Conservation (phyloP, 2,888 invertebrate species). For the Nesidiocoris tenuis region DNA sequence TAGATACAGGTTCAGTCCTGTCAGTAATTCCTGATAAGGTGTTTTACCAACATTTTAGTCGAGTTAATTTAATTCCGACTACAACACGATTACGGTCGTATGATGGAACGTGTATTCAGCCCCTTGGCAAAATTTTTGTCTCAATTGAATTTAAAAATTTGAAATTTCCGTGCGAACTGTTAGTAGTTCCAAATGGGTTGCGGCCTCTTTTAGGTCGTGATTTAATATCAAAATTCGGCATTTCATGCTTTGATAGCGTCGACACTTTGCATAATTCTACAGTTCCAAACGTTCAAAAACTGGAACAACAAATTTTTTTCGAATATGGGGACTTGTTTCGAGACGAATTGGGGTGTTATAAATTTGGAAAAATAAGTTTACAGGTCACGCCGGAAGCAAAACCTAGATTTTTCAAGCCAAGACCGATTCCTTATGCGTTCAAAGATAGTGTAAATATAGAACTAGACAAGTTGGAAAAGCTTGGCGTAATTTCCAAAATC, state of each 20-base stretch:
- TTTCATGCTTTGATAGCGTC: neutral
- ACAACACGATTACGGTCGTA: neutral
- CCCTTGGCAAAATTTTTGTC: neutral
- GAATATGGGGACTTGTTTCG: constrained; percentile 11
- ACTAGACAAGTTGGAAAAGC: constrained; percentile 39
- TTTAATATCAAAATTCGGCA: constrained; percentile 1
- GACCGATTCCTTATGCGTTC: constrained; percentile 41
- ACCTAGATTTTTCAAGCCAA: constrained; percentile 44
- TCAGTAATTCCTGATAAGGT: constrained; percentile 22
- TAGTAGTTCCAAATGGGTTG: constrained; percentile 19
- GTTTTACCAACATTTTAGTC: neutral
- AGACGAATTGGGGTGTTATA: constrained; percentile 1
- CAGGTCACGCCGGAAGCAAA: neutral
- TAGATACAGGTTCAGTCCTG: neutral
- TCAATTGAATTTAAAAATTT: neutral
- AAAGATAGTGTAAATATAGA: constrained; percentile 28
- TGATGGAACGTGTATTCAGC: constrained; percentile 14
- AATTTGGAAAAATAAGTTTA: constrained; percentile 17
- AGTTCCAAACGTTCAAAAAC: neutral
- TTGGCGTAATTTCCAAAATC: constrained; percentile 36
- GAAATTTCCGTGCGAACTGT: neutral
- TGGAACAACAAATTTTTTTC: neutral
- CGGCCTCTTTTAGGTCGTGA: constrained; percentile 13
- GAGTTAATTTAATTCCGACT: neutral
- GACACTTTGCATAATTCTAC: neutral